phyloP scores from a whole-genome alignment of 2,113 vertebrate species.

The Megaptera novaeangliae region DNA sequence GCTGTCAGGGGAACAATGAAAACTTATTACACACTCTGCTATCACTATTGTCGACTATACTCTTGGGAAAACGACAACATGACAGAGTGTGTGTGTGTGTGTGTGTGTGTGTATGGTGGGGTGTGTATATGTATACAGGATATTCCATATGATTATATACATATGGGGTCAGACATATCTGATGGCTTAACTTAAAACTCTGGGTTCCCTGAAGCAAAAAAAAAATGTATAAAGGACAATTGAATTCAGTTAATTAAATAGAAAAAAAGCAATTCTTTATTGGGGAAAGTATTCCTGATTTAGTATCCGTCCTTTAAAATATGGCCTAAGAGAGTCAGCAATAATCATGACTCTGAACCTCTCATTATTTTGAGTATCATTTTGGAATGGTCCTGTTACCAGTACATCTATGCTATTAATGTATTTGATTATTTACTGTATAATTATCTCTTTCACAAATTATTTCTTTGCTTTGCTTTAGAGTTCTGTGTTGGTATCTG shows the following conservation, averaged over 20 bases:
- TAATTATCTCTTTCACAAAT: background rate
- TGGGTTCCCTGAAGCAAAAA: background rate
- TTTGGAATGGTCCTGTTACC: background rate
- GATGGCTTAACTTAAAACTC: background rate
- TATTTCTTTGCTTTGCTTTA: background rate
- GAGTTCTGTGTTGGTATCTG: background rate
- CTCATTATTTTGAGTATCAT: background rate
- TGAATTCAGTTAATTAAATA: constrained; percentile 24
- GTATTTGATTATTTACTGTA: background rate
- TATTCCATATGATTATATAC: constrained; percentile 11
- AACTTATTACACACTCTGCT: constrained; percentile 82
- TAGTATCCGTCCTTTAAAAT: background rate
- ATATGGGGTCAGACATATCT: background rate
- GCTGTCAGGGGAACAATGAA: constrained; percentile 83
- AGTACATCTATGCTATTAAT: background rate
- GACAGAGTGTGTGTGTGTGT: constrained; percentile 46
- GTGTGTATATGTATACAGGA: background rate
- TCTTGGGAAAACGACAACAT: constrained; percentile 72
- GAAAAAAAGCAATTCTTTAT: background rate
- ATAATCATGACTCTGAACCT: background rate
- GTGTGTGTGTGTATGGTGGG: constrained; percentile 42
- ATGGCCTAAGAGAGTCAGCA: background rate
- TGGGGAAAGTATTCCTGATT: background rate
- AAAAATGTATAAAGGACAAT: background rate
- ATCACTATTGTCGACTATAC: constrained; percentile 75